These are phyloP conservation scores for Odontophorus gujanensis DNA, from an alignment of 2,113 vertebrate species.

Conservation along the genomic window DNA sequence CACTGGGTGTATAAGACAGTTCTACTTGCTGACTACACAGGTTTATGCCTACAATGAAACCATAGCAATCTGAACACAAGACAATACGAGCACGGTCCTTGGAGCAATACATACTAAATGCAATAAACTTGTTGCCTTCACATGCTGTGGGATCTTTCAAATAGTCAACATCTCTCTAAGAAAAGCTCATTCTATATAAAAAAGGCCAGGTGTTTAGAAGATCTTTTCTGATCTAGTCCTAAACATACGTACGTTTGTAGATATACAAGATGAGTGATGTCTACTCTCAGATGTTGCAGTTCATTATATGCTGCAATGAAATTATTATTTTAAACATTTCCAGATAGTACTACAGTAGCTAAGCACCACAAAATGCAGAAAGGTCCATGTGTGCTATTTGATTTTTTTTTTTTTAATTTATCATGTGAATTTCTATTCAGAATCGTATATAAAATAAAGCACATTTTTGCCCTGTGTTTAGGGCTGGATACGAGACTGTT, in stretches of 20 bases:
- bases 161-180: neutral
- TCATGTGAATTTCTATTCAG: neutral
- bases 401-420: neutral
- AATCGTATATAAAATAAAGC: neutral
- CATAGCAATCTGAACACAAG: neutral
- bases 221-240: neutral
- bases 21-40: neutral
- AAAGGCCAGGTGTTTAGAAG: neutral
- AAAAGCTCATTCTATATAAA: fast-evolving
- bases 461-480: neutral
- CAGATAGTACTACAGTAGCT: neutral
- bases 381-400: neutral
- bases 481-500: neutral
- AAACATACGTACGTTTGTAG: neutral
- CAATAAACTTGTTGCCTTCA: neutral
- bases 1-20: neutral
- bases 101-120: neutral
- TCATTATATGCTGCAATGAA: neutral
- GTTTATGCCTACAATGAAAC: neutral
- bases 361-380: neutral
- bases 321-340: neutral
- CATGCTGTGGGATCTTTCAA: neutral
- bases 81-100: neutral
- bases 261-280: neutral
- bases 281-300: neutral